Conservation (phyloP, 2,888 invertebrate species). For the Chrysomela aeneicollis region DNA sequence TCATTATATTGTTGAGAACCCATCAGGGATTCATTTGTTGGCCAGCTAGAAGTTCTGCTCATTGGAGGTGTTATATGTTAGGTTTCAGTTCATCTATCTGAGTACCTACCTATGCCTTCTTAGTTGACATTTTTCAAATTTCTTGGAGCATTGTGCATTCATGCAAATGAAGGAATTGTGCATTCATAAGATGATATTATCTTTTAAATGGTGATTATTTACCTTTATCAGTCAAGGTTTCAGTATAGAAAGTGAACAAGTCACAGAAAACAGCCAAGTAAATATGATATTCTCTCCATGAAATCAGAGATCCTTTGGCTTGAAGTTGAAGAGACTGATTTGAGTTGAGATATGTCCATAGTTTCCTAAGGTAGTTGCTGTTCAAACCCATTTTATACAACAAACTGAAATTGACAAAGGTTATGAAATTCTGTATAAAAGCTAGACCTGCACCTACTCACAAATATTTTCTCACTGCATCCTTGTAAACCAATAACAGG, state of each 20-base stretch:
- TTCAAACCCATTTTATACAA: conserved; percentile 58
- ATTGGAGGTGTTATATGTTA: no score
- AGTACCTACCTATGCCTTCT: no score
- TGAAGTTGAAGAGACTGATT: conserved; percentile 49
- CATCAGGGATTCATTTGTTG: no score
- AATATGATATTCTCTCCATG: conserved; percentile 57
- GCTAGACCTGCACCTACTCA: conserved; percentile 56
- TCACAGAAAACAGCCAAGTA: conserved; percentile 59
- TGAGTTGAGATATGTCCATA: conserved; percentile 55
- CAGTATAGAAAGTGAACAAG: conserved; percentile 61
- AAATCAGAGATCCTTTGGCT: conserved; percentile 51
- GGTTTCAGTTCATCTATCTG: no score
- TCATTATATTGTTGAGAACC: no score
- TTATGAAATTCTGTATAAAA: background rate
- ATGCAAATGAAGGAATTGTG: no score
- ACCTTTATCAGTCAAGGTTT: conserved; percentile 60
- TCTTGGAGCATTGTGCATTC: no score
- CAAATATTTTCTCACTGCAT: conserved; percentile 87
- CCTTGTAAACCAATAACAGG: conserved; percentile 79
- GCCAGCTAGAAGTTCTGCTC: no score
- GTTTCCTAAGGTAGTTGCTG: conserved; percentile 55
- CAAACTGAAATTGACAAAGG: conserved; percentile 48
- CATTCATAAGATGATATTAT: background rate
- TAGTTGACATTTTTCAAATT: no score
- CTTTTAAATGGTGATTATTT: conserved; percentile 13